phyloP scores from a whole-genome alignment of 2,113 vertebrate species.

The Chunga burmeisteri region DNA sequence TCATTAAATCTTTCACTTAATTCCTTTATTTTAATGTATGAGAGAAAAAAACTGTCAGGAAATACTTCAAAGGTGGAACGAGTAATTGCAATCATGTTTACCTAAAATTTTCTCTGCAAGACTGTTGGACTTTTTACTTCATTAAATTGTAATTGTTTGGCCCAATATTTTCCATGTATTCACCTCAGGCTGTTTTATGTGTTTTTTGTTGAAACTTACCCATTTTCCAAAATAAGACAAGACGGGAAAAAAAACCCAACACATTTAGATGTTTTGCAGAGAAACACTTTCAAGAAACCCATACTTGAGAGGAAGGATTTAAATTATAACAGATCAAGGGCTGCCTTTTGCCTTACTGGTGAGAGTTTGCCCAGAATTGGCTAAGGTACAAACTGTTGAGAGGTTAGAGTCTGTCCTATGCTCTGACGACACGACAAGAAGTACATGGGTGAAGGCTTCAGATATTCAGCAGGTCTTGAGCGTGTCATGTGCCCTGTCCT shows the following conservation, averaged over 20 bases:
- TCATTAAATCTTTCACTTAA: not conserved
- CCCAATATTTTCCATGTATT: not conserved
- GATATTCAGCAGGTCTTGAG: not conserved
- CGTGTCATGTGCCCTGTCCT: not conserved
- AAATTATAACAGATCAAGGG: not conserved
- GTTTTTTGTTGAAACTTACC: not conserved
- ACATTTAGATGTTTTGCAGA: not conserved
- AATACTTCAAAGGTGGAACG: not conserved
- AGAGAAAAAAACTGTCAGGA: not conserved
- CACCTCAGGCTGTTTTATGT: not conserved
- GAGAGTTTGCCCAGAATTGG: not conserved
- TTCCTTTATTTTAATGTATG: not conserved
- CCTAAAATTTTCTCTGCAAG: not conserved
- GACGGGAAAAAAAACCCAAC: rapidly evolving
- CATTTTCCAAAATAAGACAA: conserved; percentile 1
- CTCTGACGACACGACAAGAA: not conserved
- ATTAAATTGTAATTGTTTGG: not conserved
- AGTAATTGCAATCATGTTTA: not conserved
- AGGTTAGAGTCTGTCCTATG: not conserved
- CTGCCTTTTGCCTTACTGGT: not conserved
- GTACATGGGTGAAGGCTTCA: not conserved
- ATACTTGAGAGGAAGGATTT: not conserved
- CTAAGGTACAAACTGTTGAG: not conserved
- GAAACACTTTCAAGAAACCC: not conserved
- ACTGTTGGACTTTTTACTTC: conserved; percentile 5